These are phyloP conservation scores for Schizopygopsis malacanthus DNA, from an alignment of 2,797 vertebrate species.

Conservation along the genomic window DNA sequence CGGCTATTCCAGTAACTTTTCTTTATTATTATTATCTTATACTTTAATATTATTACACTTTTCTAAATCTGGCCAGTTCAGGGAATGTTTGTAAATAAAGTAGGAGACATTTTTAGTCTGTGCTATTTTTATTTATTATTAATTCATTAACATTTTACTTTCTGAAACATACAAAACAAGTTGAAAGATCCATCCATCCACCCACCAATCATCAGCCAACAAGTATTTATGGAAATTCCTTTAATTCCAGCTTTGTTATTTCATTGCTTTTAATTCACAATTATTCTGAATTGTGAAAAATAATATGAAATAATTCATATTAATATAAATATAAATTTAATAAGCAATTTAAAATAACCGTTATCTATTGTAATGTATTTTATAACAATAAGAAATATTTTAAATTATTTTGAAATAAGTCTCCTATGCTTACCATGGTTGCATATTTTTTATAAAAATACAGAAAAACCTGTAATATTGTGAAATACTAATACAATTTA, in stretches of 20 bases:
- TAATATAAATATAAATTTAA: too few relatives aligned
- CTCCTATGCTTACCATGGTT: not conserved
- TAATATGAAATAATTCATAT: too few relatives aligned
- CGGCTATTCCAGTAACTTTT: slow-evolving; percentile 10
- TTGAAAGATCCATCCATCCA: not conserved
- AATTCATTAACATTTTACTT: not conserved
- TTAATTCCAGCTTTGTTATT: not conserved
- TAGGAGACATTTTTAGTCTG: not conserved
- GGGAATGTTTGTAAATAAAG: not conserved
- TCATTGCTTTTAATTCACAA: not conserved
- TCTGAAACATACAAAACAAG: not conserved
- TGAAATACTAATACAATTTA: not conserved
- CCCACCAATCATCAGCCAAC: not conserved
- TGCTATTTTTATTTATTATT: not conserved
- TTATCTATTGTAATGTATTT: too few relatives aligned
- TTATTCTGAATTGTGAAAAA: not conserved
- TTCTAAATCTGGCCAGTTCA: not conserved
- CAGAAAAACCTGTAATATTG: not conserved
- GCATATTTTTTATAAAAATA: not conserved
- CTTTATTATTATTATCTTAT: slow-evolving; percentile 4
- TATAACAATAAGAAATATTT: not conserved
- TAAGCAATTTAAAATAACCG: too few relatives aligned
- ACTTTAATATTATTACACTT: not conserved
- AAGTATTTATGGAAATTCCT: not conserved
- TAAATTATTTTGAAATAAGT: not conserved